Percentiles rank a stretch among this genome's conserved stretches.
Conservation (phyloP, 2,888 invertebrate genomes). For the Lasioglossum morio region DNA sequence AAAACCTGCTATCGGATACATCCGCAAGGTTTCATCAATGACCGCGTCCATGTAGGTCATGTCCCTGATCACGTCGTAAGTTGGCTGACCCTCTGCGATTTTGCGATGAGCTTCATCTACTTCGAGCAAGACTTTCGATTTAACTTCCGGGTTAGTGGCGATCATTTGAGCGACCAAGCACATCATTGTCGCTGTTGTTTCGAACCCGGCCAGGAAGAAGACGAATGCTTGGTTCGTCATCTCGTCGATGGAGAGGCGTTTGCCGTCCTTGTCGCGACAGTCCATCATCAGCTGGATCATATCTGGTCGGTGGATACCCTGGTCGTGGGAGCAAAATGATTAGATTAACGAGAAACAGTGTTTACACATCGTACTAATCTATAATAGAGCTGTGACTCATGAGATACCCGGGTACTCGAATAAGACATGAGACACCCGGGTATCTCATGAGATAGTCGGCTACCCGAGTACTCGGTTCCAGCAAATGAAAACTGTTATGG, state of each 20-base stretch:
- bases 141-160: constrained; percentile 82
- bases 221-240: constrained; percentile 84
- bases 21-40: constrained; percentile 78
- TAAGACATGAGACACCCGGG: no score
- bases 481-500: no score
- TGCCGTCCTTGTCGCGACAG: constrained; percentile 68
- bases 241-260: constrained; percentile 76
- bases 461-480: no score
- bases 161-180: constrained; percentile 72
- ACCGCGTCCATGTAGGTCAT: constrained; percentile 87
- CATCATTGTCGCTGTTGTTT: constrained; percentile 72
- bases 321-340: not conserved
- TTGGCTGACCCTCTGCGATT: constrained; percentile 72
- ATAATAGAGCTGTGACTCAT: no score
- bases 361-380: no score
- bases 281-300: constrained; percentile 87
- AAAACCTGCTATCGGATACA: constrained; percentile 70
- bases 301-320: constrained; percentile 85
- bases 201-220: constrained; percentile 78
- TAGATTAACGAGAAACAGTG: not conserved
- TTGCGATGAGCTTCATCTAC: constrained; percentile 73
- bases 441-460: no score
- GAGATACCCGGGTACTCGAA: no score
- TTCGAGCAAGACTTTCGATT: constrained; percentile 82
- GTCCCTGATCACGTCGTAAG: constrained; percentile 83